These are phyloP conservation scores for Gasteruption jaculator DNA, from an alignment of 2,888 invertebrate species.

Conservation along the genomic window DNA sequence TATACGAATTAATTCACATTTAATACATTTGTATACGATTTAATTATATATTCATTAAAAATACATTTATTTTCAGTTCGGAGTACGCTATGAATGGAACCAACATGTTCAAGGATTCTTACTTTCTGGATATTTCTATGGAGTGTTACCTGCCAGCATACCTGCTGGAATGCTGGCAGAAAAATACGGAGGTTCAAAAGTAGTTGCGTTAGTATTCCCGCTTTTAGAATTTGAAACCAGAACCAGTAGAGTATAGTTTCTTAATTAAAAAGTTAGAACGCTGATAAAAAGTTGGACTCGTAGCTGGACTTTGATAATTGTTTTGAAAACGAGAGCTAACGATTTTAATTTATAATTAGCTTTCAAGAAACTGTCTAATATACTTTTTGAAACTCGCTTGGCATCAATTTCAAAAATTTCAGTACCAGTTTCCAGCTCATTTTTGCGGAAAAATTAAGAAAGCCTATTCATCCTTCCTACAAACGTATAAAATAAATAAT, in stretches of 20 bases:
- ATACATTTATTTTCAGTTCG: conserved; percentile 30
- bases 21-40: background rate
- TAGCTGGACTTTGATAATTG: too few species aligned
- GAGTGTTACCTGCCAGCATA: conserved; percentile 42
- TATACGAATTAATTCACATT: background rate
- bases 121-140: conserved; percentile 42
- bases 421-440: too few species aligned
- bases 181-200: conserved; percentile 45
- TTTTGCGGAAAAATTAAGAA: too few species aligned
- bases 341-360: too few species aligned
- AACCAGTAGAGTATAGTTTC: background rate
- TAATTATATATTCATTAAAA: conserved; percentile 2
- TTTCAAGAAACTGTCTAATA: too few species aligned
- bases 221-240: background rate
- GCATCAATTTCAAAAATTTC: too few species aligned
- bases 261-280: too few species aligned
- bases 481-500: too few species aligned
- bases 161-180: conserved; percentile 46
- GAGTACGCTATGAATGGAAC: conserved; percentile 42
- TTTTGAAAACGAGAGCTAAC: too few species aligned
- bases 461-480: too few species aligned
- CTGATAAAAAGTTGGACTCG: too few species aligned
- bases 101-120: conserved; percentile 40
- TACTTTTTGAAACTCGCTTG: too few species aligned
- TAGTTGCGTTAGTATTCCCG: conserved; percentile 42